Percentiles rank a stretch among this genome's conserved stretches.
phyloP scores from a whole-genome alignment of 2,113 vertebrate genomes.

The Lasiurus borealis region DNA sequence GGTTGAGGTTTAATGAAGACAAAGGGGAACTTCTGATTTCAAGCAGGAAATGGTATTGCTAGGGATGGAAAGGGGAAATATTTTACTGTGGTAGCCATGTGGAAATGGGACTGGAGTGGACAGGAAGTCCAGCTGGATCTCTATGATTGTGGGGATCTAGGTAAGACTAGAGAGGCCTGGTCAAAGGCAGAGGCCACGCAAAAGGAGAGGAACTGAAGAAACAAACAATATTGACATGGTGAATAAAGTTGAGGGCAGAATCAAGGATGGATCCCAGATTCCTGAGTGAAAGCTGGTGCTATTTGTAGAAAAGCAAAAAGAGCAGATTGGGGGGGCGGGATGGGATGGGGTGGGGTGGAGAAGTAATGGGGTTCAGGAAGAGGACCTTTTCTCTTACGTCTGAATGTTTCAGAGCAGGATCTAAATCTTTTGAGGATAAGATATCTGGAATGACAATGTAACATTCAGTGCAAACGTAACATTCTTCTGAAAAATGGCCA shows the following conservation, averaged over 20 bases:
- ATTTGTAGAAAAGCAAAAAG: neutral
- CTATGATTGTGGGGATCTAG: neutral
- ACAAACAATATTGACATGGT: neutral
- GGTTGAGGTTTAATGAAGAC: neutral
- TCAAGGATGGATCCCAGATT: neutral
- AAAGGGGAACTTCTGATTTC: neutral
- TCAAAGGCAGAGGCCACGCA: neutral
- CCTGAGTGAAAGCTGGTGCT: neutral
- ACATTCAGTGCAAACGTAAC: neutral
- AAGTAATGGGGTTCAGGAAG: neutral
- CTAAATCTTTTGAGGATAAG: neutral
- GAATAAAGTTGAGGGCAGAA: neutral
- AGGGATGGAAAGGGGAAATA: neutral
- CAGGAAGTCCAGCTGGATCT: neutral
- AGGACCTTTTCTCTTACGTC: neutral
- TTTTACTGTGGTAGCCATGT: neutral
- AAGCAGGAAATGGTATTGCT: neutral
- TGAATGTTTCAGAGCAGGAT: conserved; percentile 11
- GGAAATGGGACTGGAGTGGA: neutral
- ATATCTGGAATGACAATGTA: neutral
- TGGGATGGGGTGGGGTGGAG: no score
- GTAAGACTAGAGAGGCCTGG: neutral
- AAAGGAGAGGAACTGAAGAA: neutral
- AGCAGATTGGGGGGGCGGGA: neutral
- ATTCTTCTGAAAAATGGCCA: neutral